Evolutionary conservation across 2,797 vertebrate genomes (phyloP).

Genomic region (Kryptolebias ocellatus): DNA sequence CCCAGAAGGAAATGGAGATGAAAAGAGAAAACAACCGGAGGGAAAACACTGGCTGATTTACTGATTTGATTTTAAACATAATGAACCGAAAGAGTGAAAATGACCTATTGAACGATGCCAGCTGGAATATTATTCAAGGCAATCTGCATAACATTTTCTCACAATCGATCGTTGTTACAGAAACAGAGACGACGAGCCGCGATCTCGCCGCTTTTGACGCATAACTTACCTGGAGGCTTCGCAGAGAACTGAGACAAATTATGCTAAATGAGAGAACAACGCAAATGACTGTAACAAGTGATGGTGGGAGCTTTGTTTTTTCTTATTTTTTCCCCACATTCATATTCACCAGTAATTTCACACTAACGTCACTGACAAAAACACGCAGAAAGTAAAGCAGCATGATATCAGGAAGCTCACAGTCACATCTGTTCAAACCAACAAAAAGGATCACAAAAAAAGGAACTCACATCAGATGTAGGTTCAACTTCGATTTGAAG

Average conservation of each 20-base stretch:
- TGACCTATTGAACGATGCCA: slow-evolving; percentile 37
- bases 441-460: slow-evolving; percentile 5
- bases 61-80: slow-evolving; percentile 64
- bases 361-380: not conserved
- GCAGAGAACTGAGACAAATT: slow-evolving; percentile 44
- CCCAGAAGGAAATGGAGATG: slow-evolving; percentile 30
- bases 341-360: slow-evolving; percentile 22
- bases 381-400: slow-evolving; percentile 6
- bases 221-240: slow-evolving; percentile 53
- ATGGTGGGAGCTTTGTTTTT: slow-evolving; percentile 16
- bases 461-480: slow-evolving; percentile 91
- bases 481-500: slow-evolving; percentile 99
- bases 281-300: slow-evolving; percentile 38
- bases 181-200: slow-evolving; percentile 18
- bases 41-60: slow-evolving; percentile 41
- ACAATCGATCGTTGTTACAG: slow-evolving; percentile 48
- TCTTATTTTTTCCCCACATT: slow-evolving; percentile 21
- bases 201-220: slow-evolving; percentile 36
- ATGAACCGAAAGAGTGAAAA: slow-evolving; percentile 50
- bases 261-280: slow-evolving; percentile 37
- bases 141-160: slow-evolving; percentile 57
- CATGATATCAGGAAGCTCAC: not conserved
- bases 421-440: not conserved
- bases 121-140: slow-evolving; percentile 56
- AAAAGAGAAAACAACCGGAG: slow-evolving; percentile 37